Evolutionary conservation across 1,140 invertebrate species (phyloP), one percentile per base, ranked within the genome.

Genomic region (Anagrus nilaparvatae): DNA sequence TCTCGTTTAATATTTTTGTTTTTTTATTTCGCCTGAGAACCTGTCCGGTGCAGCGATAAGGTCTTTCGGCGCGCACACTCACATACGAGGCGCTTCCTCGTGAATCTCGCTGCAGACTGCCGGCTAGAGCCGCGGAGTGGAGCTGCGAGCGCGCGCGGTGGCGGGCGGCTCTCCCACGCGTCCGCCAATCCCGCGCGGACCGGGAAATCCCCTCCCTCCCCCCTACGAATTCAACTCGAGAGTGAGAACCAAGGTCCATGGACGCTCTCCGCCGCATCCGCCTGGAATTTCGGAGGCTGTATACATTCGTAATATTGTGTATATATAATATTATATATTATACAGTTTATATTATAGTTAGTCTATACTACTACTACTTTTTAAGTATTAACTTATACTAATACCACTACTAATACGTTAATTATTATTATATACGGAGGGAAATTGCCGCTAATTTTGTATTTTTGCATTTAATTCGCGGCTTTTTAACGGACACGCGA

Each of bases 121-220:
- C 63, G 58, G 29, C 29, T n/a, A 14, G 13, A 18, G 19, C 12
- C 19, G 12, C 14, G 9, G 19, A 19, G 20, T 21, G n/a, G 29
- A 30, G 29, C 29, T 10, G 12, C 13, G 13, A 51, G 43, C 51
- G 49, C 52, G 50, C 51, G 40, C 52, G 44, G 45, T 50, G 49
- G 58, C 60, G 61, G 60, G 61, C 58, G 60, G 61, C 60, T 65
- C 65, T 65, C 64, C 64, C 60, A 65, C 63, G 61, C 61, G 53
- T 41, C 55, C 52, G 61, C 66, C 62, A 66, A 66, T 67, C 63
- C 55, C 44, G 47, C 47, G 36, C 37, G 18, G n/a, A n/a, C 18
- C 37, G 8, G 1, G 14, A 13, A 9, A 25, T 4, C 12, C 24
- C 7, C 16, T 13, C 5, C 10, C 24, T 30, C 14, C 28, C 28